Base-by-base conservation (phyloP, 2,888 invertebrate genomes). In the Labia minor region DNA sequence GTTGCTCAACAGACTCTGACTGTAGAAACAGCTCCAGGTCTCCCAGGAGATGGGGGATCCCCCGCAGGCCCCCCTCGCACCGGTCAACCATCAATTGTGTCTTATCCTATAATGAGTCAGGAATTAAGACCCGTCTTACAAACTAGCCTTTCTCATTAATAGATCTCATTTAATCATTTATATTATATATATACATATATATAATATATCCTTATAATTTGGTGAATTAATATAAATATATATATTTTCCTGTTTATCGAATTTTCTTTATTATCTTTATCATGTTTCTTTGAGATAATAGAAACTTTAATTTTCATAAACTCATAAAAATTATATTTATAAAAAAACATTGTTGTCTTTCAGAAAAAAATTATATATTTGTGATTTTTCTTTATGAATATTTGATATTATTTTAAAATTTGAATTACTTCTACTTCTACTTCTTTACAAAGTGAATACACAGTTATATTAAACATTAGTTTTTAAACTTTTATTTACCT, bases 31-130 rank as follows among this genome's bases (percentile, higher is more conserved):
- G 37, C 33, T 4, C 66, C 37, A 14, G 64, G 37, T 20, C 76
- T 67, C 70, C 75, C 3, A 72, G 74, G n/a, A 75, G 72, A 69
- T 71, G 76, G 74, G 0, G 70, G 74, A 62, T 77, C 77, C 2
- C 75, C 74, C 62, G 76, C 75, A 70, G 79, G 76, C 69, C 80
- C 80, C 1, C 79, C 80, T 1, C 80, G 81, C 72, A 80, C 83
- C 21, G 77, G 83, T 16, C 82, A 83, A 1, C 81, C 84, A 79
- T 83, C 84, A 1, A 80, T 86, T 73, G 84, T 86, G 64, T 85
- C 86, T 0, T 86, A 85, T 73, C 86, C 86, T 1, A 84, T 86
- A 63, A 85, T 86, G 82, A 85, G 85, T 16, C 85, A 85, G 70
- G 72, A 73, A 63, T 70, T 74, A 70, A 62, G 70, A 19, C 80